phyloP scores from a whole-genome alignment of 2,888 invertebrate genomes.

The Hirtodrosophila alboralis region DNA sequence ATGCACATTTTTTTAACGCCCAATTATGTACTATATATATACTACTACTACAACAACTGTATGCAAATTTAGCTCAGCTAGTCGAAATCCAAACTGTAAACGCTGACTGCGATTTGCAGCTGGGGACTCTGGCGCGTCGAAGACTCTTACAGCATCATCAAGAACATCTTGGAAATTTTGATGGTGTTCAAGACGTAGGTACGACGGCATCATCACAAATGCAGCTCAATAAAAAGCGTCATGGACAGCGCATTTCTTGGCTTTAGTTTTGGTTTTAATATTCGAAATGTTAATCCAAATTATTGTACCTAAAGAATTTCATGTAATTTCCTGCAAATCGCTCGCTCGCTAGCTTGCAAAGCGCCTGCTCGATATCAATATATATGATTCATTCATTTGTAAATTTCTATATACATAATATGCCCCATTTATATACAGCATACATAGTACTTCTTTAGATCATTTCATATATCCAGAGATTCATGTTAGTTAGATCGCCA shows the following conservation, averaged over 20 bases:
- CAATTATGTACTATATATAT: slow-evolving; percentile 40
- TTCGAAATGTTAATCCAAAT: slow-evolving; percentile 40
- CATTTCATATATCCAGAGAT: slow-evolving; percentile 20
- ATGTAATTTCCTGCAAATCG: slow-evolving; percentile 36
- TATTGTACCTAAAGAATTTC: slow-evolving; percentile 29
- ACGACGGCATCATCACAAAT: slow-evolving; percentile 48
- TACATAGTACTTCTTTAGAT: slow-evolving; percentile 22
- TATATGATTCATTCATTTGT: slow-evolving; percentile 45
- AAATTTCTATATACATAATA: slow-evolving; percentile 26
- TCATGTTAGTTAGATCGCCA: slow-evolving; percentile 3
- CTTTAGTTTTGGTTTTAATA: slow-evolving; percentile 50
- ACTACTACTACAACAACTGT: no score
- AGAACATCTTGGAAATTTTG: slow-evolving; percentile 30
- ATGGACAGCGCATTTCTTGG: slow-evolving; percentile 30
- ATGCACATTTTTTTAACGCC: slow-evolving; percentile 14
- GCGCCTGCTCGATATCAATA: slow-evolving; percentile 24
- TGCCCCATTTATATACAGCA: slow-evolving; percentile 1
- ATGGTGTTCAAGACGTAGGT: slow-evolving; percentile 67
- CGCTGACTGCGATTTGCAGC: slow-evolving; percentile 69
- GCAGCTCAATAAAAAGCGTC: slow-evolving; percentile 24
- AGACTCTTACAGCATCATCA: slow-evolving; percentile 40
- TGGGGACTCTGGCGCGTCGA: slow-evolving; percentile 60
- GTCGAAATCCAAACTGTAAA: slow-evolving; percentile 81
- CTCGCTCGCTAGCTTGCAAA: slow-evolving; percentile 46
- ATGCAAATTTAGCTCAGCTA: slow-evolving; percentile 79